A percentile compares a stretch with the other conserved stretches of the same genome.
These are phyloP conservation scores for Cranoglanis bouderius DNA, from an alignment of 2,113 vertebrate genomes.

Conservation along the genomic window DNA sequence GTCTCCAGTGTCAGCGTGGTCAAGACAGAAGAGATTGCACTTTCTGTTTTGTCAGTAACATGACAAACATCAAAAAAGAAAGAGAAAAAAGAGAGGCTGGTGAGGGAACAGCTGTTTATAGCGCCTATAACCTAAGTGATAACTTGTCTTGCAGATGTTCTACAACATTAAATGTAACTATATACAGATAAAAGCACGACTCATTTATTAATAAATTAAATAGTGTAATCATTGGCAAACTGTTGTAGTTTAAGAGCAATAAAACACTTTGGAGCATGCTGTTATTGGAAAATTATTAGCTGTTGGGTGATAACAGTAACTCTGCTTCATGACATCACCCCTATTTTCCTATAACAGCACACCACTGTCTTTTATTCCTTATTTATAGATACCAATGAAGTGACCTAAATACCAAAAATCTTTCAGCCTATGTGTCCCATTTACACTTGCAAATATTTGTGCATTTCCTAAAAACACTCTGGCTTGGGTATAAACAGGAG, in stretches of 20 bases:
- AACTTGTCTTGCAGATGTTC: neutral
- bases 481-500: slow-evolving; percentile 4
- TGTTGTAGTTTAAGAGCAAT: neutral
- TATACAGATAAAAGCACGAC: neutral
- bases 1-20: neutral
- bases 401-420: neutral
- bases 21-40: neutral
- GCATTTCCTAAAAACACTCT: neutral
- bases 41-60: neutral
- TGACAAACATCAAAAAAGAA: neutral
- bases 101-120: neutral
- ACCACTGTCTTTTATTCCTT: neutral
- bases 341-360: neutral
- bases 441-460: neutral
- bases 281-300: neutral
- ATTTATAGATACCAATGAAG: neutral
- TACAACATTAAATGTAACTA: neutral
- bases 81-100: neutral
- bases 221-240: neutral
- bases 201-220: neutral
- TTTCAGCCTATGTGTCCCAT: neutral
- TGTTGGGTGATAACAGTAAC: neutral
- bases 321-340: neutral
- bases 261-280: neutral
- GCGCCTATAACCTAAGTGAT: neutral